Base-by-base conservation (phyloP, 2,888 invertebrate genomes). In the Pyrgus malvae region DNA sequence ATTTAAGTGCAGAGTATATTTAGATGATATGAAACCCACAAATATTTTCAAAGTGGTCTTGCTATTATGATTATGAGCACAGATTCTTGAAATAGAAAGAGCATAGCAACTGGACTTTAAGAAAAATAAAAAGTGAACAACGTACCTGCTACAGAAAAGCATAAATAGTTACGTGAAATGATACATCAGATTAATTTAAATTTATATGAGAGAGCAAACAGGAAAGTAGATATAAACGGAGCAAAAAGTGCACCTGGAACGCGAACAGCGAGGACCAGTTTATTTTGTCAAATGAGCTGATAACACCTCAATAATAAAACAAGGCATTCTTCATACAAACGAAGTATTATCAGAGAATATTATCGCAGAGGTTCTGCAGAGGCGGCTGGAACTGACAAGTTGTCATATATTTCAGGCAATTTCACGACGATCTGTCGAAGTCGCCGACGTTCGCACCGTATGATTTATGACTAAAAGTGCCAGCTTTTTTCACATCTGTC, bases 391-490 rank as follows among this genome's bases (percentile, higher is more conserved):
- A 9, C 21, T 16, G 9, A 33, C 45, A 1, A 6, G 23, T 12
- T 46, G 46, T 40, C 38, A 40, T 38, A 37, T 31, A 40, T 40
- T 40, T 49, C 14, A 49, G 21, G 42, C 14, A 27, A 37, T 44
- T 44, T 45, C 37, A 14, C 38, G 45, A 48, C 53, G 50, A 53
- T 56, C 49, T 61, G 63, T 64, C 62, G 55, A 62, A 60, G 60
- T 55, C 21, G 50, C 7, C 27, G 29, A 48, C 46, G 37, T 54
- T 37, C 25, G 40, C 42, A 56, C 46, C 48, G 23, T 41, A 63
- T 69, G 69, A 70, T 69, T 66, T 60, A 70, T 64, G 55, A 55
- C 51, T 56, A 60, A 50, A 48, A 31, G 29, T 29, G 48, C 27
- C 42, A 42, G 44, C 49, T 38, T 48, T 58, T 46, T 48, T 51